These are phyloP conservation scores for Calyptommatus sinebrachiatus DNA, from an alignment of 2,113 vertebrate genomes.

Conservation along the genomic window DNA sequence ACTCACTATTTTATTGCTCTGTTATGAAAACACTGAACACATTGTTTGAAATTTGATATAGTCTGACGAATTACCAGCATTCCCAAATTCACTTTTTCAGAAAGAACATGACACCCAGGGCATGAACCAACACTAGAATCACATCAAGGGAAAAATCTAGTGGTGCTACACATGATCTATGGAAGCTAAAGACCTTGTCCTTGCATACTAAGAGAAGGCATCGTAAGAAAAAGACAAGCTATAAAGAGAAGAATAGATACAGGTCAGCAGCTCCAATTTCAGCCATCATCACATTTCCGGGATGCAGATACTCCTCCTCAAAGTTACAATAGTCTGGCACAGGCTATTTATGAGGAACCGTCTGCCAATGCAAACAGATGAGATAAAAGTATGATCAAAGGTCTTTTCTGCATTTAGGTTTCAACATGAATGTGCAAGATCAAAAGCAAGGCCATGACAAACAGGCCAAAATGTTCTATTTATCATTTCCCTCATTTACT, in stretches of 20 bases:
- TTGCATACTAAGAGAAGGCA: not conserved
- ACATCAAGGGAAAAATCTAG: too few species aligned
- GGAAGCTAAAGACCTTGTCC: too few species aligned
- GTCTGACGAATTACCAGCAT: too few species aligned
- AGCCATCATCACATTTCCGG: not conserved
- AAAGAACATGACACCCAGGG: too few species aligned
- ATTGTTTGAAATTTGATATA: too few species aligned
- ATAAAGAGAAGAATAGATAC: not conserved
- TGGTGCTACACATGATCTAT: too few species aligned
- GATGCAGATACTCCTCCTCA: not conserved
- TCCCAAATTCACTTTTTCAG: too few species aligned
- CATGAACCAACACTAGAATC: too few species aligned
- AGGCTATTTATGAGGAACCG: conserved; percentile 45
- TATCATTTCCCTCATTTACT: too few species aligned
- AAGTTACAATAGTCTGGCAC: conserved; percentile 32
- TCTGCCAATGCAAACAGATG: conserved; percentile 36
- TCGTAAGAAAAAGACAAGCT: not conserved
- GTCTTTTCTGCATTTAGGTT: conserved; percentile 56
- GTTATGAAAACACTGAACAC: too few species aligned
- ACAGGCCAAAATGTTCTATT: conserved; percentile 8
- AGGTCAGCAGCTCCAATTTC: too few species aligned
- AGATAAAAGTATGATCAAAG: conserved; percentile 45
- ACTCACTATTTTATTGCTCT: too few species aligned
- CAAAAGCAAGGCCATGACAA: conserved; percentile 50
- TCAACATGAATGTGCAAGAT: conserved; percentile 55